Evolutionary conservation across 2,888 invertebrate genomes (phyloP), one percentile per base, ranked within the genome.

Genomic region (Calameuta pallipes): DNA sequence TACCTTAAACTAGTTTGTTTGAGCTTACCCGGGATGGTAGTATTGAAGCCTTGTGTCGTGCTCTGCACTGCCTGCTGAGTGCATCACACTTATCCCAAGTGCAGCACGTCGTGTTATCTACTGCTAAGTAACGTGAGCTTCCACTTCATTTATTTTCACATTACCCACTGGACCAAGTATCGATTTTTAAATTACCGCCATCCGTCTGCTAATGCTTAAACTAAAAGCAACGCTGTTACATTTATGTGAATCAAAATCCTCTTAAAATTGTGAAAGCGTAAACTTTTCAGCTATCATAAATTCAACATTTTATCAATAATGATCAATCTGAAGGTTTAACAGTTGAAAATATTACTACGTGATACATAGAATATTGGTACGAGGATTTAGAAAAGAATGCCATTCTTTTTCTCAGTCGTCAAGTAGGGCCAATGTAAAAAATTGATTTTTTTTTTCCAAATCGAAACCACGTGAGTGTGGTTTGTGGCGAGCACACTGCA

Each of bases 1-100:
- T 81, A 77, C 76, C 82, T 81, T 83, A 86, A 90, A 90, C 89
- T 89, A 89, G 82, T 83, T 83, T 77, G 82, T 73, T 71, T 34
- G 31, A 31, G 33, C 71, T 71, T 71, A 71, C 30, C 31, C 71
- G 71, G 30, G 13, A 71, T 23, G 56, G 56, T 56, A 71, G 23
- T 71, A 71, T 34, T 71, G 6, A 34, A 6, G 23, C 11, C 31
- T 71, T 13, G 31, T 23, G 71, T 30, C 71, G 71, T 33, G 30
- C 30, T 71, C 71, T 71, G 30, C 33, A 71, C 71, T 71, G 71
- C 71, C 71, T 15, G 33, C 71, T 23, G 71, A 71, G 71, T 71
- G 71, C 23, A 56, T 56, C 23, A 23, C 23, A 23, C 56, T 56
- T 56, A 56, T 56, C 15, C 23, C 56, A 56, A 56, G 56, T 56